Evolutionary conservation across 2,797 vertebrate genomes (phyloP).

Genomic region (Aldrovandia affinis): DNA sequence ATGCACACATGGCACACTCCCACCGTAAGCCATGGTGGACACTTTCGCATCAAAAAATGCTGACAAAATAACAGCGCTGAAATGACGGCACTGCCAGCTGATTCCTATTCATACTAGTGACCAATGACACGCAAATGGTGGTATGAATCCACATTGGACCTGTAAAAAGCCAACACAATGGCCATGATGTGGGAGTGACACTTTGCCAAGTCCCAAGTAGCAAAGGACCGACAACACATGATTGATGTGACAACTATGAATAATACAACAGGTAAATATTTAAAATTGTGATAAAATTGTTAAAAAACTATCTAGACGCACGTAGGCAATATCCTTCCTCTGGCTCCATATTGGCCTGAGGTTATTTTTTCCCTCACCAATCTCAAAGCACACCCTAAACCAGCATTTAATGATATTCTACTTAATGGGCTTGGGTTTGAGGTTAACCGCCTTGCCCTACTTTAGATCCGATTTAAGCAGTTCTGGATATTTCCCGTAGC

Average conservation of each 20-base stretch:
- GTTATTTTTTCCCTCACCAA: neutral
- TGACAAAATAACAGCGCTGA: neutral
- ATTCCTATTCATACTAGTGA: neutral
- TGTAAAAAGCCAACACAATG: neutral
- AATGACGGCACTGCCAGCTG: neutral
- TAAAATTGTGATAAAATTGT: neutral
- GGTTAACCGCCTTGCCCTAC: neutral
- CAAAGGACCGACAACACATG: too few relatives aligned
- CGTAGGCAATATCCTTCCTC: neutral
- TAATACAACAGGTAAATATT: too few relatives aligned
- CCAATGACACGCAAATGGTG: neutral
- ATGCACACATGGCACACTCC: neutral
- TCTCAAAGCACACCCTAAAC: neutral
- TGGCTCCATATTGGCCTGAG: neutral
- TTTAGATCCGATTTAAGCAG: neutral
- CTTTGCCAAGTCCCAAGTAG: too few relatives aligned
- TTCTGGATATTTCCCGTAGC: too few relatives aligned
- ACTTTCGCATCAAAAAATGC: neutral
- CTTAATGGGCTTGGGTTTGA: neutral
- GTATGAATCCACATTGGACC: neutral
- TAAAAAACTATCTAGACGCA: too few relatives aligned
- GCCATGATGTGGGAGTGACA: neutral
- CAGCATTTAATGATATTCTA: neutral
- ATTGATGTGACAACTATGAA: neutral
- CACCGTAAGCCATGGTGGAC: neutral